A percentile compares a stretch with the other conserved stretches of the same genome.
Evolutionary conservation across 2,113 vertebrate species (phyloP).

Genomic region (Hiodon tergisus): DNA sequence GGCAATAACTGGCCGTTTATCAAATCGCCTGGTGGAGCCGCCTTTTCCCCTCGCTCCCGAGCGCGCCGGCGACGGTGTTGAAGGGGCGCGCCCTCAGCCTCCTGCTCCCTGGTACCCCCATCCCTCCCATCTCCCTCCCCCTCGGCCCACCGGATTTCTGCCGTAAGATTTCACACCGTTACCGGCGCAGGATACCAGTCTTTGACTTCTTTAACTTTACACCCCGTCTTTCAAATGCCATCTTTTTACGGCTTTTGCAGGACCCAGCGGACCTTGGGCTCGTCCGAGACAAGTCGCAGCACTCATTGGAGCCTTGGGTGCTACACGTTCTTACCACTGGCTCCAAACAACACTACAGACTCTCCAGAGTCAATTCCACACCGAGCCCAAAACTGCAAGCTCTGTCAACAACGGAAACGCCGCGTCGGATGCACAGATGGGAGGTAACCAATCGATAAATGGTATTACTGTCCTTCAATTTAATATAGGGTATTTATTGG

Average conservation of each 20-base stretch:
- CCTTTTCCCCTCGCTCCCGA: neutral
- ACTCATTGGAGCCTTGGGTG: too few species aligned
- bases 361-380: too few species aligned
- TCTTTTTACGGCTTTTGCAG: too few species aligned
- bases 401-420: neutral
- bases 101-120: conserved; percentile 13
- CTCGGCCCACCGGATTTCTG: too few species aligned
- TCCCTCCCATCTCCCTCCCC: neutral
- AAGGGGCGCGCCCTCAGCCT: neutral
- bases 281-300: too few species aligned
- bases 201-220: too few species aligned
- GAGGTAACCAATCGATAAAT: conserved; percentile 57
- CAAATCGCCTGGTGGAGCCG: conserved; percentile 71
- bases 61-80: neutral
- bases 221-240: too few species aligned
- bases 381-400: neutral
- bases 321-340: too few species aligned
- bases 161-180: too few species aligned
- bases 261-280: too few species aligned
- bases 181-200: too few species aligned
- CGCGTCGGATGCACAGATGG: conserved; percentile 13
- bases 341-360: neutral
- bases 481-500: conserved; percentile 65
- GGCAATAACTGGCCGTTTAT: conserved; percentile 88
- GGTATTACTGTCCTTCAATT: conserved; percentile 57